Base-by-base conservation (phyloP, 2,113 vertebrate genomes). In the Clarias batrachus region DNA sequence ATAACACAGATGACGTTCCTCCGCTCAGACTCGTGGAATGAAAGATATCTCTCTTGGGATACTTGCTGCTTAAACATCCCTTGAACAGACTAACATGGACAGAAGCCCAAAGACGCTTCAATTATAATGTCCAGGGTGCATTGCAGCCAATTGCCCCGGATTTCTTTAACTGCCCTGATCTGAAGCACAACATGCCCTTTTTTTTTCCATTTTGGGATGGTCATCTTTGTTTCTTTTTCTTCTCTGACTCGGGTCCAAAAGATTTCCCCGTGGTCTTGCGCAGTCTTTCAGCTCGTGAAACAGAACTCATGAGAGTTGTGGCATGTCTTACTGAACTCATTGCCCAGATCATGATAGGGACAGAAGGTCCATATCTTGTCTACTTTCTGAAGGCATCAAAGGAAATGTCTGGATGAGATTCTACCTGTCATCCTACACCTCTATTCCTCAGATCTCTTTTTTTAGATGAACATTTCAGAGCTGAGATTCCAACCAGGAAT, bases 211-310 rank as follows among this genome's bases (percentile, higher is more conserved):
- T 85, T 73, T 30, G 7, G 48, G 33, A 79, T 60, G 27, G 63
- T 52, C 65, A 82, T 17, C 52, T 57, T 48, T 52, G 8, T 77
- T 83, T 89, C 73, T 65, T 83, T 56, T 60, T n/a, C 30, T 81
- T 66, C 48, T 59, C 41, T 83, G 56, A 82, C 57, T 83, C 91
- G 87, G 90, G 88, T 92, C 92, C 81, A 37, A 71, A 48, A 80
- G 86, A 54, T 10, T 37, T 60, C 85, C 66, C 87, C 81, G 84
- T 62, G 70, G 60, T 82, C 88, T 82, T 76, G 88, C 90, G 90
- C 90, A 86, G 87, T 90, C 90, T 81, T 73, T 84, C 88, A 87
- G 89, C 88, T 90, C 90, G 86, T 81, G 80, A 92, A 90, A 90
- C 73, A 90, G 87, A 90, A 92, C 90, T 92, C 90, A 87, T 63